These are phyloP conservation scores for Protosalanx chinensis DNA, from an alignment of 2,797 vertebrate genomes.

Conservation along the genomic window DNA sequence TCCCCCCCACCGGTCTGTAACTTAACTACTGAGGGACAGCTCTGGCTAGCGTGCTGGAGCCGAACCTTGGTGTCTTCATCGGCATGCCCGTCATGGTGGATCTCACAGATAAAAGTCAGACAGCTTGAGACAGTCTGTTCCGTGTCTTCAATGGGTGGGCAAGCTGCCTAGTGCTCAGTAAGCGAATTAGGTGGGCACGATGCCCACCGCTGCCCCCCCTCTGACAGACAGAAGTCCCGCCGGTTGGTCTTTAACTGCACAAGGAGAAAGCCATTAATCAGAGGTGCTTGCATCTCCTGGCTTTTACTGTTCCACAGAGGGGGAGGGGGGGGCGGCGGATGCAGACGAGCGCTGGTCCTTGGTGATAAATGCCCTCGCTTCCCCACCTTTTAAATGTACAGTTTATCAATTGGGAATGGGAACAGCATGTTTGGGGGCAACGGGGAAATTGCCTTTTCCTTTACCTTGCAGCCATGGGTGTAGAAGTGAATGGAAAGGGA, in stretches of 20 bases:
- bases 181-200: slow-evolving; percentile 60
- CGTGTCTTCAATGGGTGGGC: slow-evolving; percentile 50
- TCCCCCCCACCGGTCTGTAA: slow-evolving; percentile 21
- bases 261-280: slow-evolving; percentile 68
- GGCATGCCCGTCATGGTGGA: slow-evolving; percentile 56
- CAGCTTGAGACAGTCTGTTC: slow-evolving; percentile 54
- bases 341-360: slow-evolving; percentile 17
- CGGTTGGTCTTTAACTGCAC: slow-evolving; percentile 53
- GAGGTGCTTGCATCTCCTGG: slow-evolving; percentile 45
- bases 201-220: slow-evolving; percentile 40
- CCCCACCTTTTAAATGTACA: slow-evolving; percentile 64
- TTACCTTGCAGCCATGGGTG: slow-evolving; percentile 64
- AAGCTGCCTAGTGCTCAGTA: slow-evolving; percentile 57
- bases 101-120: slow-evolving; percentile 57
- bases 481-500: slow-evolving; percentile 62
- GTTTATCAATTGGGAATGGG: slow-evolving; percentile 70
- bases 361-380: slow-evolving; percentile 69
- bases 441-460: slow-evolving; percentile 67
- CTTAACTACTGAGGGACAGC: slow-evolving; percentile 45
- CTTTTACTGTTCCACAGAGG: slow-evolving; percentile 38
- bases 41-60: slow-evolving; percentile 39
- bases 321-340: slow-evolving; percentile 22
- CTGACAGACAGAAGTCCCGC: slow-evolving; percentile 59
- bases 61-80: slow-evolving; percentile 54
- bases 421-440: slow-evolving; percentile 49